Evolutionary conservation across 2,797 vertebrate species (phyloP).

Genomic region (Silurus lanzhouensis): DNA sequence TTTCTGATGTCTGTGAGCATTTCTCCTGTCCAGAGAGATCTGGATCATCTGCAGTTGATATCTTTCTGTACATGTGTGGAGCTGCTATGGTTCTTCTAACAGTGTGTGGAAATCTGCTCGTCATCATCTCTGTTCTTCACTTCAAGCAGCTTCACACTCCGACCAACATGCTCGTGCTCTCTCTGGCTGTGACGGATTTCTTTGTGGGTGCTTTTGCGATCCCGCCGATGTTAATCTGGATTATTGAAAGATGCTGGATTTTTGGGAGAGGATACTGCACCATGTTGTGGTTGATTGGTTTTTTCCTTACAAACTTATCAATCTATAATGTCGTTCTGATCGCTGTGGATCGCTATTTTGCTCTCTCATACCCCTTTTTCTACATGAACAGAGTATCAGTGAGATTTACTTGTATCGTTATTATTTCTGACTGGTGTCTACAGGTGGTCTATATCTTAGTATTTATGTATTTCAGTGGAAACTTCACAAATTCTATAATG

Average conservation of each 20-base stretch:
- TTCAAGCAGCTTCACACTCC: constrained; percentile 58
- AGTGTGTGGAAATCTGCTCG: constrained; percentile 49
- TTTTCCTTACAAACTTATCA: constrained; percentile 5
- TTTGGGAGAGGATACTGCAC: constrained; percentile 23
- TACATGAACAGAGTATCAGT: constrained; percentile 24
- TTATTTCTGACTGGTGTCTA: background rate
- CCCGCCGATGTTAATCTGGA: constrained; percentile 4
- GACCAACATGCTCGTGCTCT: constrained; percentile 42
- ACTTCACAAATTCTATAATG: background rate
- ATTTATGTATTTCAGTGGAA: too few relatives aligned
- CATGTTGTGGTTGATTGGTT: background rate
- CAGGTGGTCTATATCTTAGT: background rate
- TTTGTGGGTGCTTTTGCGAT: constrained; percentile 32
- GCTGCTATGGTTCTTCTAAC: constrained; percentile 48
- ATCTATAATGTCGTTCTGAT: constrained; percentile 46
- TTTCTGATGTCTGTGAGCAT: constrained; percentile 12
- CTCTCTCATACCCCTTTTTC: constrained; percentile 36
- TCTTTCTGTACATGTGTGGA: constrained; percentile 39
- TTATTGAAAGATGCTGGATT: constrained; percentile 37
- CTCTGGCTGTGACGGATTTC: constrained; percentile 15
- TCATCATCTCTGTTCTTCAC: constrained; percentile 41
- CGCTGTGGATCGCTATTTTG: constrained; percentile 41
- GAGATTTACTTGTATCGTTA: background rate
- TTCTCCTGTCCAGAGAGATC: constrained; percentile 48
- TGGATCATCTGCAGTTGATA: constrained; percentile 29